These are phyloP conservation scores for Onychorhynchus coronatus DNA, from an alignment of 2,113 vertebrate genomes.

Conservation along the genomic window DNA sequence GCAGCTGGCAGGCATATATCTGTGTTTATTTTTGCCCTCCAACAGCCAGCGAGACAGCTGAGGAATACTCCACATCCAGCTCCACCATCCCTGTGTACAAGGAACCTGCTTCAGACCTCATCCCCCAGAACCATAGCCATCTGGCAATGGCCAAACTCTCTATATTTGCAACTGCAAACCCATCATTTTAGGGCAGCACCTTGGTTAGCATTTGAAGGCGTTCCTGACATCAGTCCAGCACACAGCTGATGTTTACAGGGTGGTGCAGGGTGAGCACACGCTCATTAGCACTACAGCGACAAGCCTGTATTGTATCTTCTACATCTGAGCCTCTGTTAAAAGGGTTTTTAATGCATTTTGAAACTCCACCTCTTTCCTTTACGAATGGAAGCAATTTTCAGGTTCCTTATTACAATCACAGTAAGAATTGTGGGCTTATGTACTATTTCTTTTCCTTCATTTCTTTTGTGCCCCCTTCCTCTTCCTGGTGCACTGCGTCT, in stretches of 20 bases:
- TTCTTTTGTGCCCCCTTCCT: background rate
- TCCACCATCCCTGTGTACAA: background rate
- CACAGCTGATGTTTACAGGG: background rate
- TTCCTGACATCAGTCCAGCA: background rate
- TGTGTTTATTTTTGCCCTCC: slow-evolving; percentile 22
- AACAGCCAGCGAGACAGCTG: background rate
- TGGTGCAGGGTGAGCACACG: background rate
- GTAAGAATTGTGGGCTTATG: background rate
- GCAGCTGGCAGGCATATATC: slow-evolving; percentile 14
- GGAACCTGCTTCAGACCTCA: background rate
- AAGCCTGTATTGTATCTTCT: background rate
- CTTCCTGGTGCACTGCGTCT: background rate
- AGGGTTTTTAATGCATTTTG: background rate
- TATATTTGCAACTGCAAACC: background rate
- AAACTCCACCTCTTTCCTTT: background rate
- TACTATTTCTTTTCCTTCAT: background rate
- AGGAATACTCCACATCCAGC: background rate
- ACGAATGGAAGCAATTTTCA: background rate
- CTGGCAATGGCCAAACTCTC: background rate
- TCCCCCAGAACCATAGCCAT: fast-evolving
- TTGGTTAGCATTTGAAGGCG: background rate
- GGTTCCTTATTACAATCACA: background rate
- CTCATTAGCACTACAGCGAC: background rate
- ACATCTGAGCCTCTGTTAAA: background rate
- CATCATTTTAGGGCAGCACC: background rate